phyloP scores from a whole-genome alignment of 1,140 invertebrate genomes.

The Drosophila jambulina region DNA sequence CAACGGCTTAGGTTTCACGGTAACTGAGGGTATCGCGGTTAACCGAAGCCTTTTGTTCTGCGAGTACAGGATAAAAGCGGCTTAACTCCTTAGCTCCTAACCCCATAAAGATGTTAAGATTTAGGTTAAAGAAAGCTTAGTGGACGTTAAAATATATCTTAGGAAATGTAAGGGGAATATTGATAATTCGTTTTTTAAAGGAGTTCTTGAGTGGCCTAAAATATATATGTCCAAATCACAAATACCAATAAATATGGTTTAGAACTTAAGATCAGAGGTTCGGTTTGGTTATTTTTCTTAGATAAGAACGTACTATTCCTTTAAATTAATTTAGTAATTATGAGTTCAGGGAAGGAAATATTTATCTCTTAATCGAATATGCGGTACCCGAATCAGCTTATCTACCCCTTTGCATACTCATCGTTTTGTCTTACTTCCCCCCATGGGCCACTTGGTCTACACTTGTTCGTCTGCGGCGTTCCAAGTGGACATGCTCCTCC shows the following conservation, averaged over 20 bases:
- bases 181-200: background rate
- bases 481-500: background rate
- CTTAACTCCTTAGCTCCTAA: background rate
- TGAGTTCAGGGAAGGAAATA: background rate
- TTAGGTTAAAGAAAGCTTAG: too few species aligned
- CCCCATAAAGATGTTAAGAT: background rate
- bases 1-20: conserved; percentile 29
- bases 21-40: background rate
- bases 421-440: conserved; percentile 23
- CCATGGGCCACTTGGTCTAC: conserved; percentile 10
- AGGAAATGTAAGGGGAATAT: background rate
- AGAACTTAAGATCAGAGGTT: too few species aligned
- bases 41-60: background rate
- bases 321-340: background rate
- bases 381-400: background rate
- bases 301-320: too few species aligned
- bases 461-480: conserved; percentile 17
- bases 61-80: background rate
- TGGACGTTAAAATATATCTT: background rate
- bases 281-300: background rate
- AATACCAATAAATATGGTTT: too few species aligned
- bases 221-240: too few species aligned
- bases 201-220: background rate
- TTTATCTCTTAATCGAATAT: too few species aligned
- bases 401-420: conserved; percentile 14